Evolutionary conservation across 2,797 vertebrate species (phyloP).

Genomic region (Esox masquinongy): DNA sequence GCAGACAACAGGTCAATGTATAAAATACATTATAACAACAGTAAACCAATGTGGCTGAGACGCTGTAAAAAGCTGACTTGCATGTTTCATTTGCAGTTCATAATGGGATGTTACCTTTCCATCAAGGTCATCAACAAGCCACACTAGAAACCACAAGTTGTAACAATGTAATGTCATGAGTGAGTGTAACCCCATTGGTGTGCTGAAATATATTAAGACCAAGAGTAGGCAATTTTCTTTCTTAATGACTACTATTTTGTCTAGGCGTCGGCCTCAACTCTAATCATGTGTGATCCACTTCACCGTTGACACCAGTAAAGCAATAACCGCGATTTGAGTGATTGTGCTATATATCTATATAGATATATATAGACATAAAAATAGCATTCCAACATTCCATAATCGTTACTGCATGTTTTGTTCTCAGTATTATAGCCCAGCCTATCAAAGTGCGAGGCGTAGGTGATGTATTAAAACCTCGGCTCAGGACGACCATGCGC

Average conservation of each 20-base stretch:
- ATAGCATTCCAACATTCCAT: not conserved
- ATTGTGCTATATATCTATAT: too few relatives aligned
- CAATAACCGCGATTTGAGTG: too few relatives aligned
- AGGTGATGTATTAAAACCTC: conserved; percentile 54
- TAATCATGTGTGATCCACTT: too few relatives aligned
- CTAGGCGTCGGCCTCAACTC: too few relatives aligned
- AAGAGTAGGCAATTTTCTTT: too few relatives aligned
- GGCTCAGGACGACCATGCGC: conserved; percentile 30
- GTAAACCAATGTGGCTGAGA: not conserved
- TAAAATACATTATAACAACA: not conserved
- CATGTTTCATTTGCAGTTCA: not conserved
- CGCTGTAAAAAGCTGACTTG: not conserved
- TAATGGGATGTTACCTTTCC: not conserved
- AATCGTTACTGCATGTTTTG: not conserved
- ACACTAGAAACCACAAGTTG: not conserved
- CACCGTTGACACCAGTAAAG: too few relatives aligned
- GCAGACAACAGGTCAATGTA: conserved; percentile 39
- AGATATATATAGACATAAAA: not conserved
- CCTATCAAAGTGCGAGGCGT: not conserved
- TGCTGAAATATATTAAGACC: not conserved
- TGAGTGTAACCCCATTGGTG: not conserved
- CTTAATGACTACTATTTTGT: too few relatives aligned
- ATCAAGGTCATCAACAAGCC: not conserved
- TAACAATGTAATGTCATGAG: not conserved
- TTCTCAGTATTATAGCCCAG: not conserved